phyloP scores from a whole-genome alignment of 1,140 invertebrate genomes.

The Samia ricini region DNA sequence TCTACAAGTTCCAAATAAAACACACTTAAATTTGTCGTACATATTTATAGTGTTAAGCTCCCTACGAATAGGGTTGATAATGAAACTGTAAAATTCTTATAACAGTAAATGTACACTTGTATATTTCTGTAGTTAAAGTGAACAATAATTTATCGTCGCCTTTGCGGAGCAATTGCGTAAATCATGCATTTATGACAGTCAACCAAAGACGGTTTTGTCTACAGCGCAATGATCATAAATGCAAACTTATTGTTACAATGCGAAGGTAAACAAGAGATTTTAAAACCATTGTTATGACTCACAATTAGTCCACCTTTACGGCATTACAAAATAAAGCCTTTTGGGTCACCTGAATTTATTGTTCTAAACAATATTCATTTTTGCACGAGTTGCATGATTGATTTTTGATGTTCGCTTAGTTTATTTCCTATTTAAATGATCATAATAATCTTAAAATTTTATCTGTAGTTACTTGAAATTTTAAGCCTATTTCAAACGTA shows the following conservation, averaged over 20 bases:
- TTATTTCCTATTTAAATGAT: background rate
- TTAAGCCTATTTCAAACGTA: no score
- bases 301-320: slow-evolving; percentile 15
- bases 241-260: slow-evolving; percentile 45
- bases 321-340: background rate
- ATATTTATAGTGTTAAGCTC: slow-evolving; percentile 3
- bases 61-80: slow-evolving; percentile 24
- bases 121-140: slow-evolving; percentile 50
- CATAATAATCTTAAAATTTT: no score
- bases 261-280: slow-evolving; percentile 38
- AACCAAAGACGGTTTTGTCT: slow-evolving; percentile 61
- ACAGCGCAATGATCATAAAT: slow-evolving; percentile 19
- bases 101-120: slow-evolving; percentile 31
- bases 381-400: background rate
- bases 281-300: slow-evolving; percentile 8
- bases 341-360: background rate
- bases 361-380: background rate
- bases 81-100: slow-evolving; percentile 20
- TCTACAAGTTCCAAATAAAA: slow-evolving; percentile 24
- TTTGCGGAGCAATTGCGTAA: slow-evolving; percentile 73
- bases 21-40: background rate
- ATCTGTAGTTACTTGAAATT: no score
- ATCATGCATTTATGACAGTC: slow-evolving; percentile 75
- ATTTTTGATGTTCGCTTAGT: background rate
- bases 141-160: slow-evolving; percentile 73